These are phyloP conservation scores for Amphiura filiformis DNA, from an alignment of 35 echinoderm and acorn worm species.

Conservation along the genomic window DNA sequence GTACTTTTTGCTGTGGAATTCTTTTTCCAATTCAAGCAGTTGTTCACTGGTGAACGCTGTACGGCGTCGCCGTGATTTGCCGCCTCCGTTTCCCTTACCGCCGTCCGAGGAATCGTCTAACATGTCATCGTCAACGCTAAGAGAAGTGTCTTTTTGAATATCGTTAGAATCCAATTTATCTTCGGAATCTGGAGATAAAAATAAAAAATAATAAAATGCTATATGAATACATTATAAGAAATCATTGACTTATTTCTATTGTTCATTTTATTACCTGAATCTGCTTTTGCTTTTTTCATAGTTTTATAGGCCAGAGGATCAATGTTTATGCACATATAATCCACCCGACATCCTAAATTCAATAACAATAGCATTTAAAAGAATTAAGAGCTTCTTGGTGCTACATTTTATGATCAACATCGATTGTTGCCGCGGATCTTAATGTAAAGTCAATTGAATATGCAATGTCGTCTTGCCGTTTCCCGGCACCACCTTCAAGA, in stretches of 20 bases:
- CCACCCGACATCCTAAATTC: too few species aligned
- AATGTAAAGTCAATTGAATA: too few species aligned
- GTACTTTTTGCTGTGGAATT: slow-evolving; percentile 86
- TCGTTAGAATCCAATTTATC: neutral
- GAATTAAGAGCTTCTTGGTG: too few species aligned
- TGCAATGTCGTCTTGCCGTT: too few species aligned
- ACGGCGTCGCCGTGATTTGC: slow-evolving; percentile 61
- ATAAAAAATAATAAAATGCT: neutral
- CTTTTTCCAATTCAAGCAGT: slow-evolving; percentile 69
- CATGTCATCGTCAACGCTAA: slow-evolving; percentile 24
- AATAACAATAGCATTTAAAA: too few species aligned
- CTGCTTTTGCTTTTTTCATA: too few species aligned
- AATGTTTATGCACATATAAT: too few species aligned
- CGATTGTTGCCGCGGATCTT: too few species aligned
- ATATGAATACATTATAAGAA: neutral
- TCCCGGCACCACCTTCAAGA: too few species aligned
- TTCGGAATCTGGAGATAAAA: neutral
- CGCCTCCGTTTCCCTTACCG: slow-evolving; percentile 12
- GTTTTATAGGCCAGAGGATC: too few species aligned
- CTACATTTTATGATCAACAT: too few species aligned
- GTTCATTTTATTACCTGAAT: neutral
- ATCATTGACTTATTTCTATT: neutral
- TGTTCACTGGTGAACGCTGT: slow-evolving; percentile 85
- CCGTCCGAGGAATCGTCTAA: slow-evolving; percentile 38
- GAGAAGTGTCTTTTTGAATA: neutral